Evolutionary conservation across 2,113 vertebrate species (phyloP).

Genomic region (Pristiophorus japonicus): DNA sequence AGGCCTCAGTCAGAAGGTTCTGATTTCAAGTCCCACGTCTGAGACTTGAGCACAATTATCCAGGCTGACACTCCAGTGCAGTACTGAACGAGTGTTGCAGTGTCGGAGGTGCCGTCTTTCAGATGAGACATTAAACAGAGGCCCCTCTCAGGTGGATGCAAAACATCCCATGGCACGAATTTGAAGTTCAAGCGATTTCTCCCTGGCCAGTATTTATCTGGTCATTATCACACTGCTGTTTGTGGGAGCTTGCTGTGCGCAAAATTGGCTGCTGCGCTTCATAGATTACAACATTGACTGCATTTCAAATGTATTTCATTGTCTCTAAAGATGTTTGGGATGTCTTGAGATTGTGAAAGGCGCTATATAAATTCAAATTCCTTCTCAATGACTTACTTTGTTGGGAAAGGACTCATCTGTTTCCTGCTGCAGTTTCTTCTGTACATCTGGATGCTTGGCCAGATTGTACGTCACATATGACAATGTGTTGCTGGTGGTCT

Average conservation of each 20-base stretch:
- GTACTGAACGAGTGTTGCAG: neutral
- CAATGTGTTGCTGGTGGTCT: constrained; percentile 62
- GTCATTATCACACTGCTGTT: no score
- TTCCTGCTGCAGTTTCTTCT: constrained; percentile 63
- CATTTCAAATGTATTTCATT: no score
- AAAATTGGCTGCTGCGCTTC: no score
- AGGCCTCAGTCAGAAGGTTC: neutral
- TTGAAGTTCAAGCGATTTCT: neutral
- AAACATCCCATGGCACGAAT: neutral
- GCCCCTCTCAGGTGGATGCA: neutral
- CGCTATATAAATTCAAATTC: no score
- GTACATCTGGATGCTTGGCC: constrained; percentile 58
- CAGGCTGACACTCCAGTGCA: neutral
- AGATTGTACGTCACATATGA: constrained; percentile 57
- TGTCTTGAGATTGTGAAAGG: no score
- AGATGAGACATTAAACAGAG: neutral
- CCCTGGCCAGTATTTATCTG: neutral
- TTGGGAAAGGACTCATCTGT: constrained; percentile 58
- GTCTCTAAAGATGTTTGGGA: no score
- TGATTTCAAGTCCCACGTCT: neutral
- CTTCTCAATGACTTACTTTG: constrained; percentile 49
- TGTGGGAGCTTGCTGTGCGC: no score
- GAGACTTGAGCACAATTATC: neutral
- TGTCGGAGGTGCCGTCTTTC: neutral
- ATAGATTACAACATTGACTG: no score